phyloP scores from a whole-genome alignment of 2,888 invertebrate genomes.

The Noctua pronuba region DNA sequence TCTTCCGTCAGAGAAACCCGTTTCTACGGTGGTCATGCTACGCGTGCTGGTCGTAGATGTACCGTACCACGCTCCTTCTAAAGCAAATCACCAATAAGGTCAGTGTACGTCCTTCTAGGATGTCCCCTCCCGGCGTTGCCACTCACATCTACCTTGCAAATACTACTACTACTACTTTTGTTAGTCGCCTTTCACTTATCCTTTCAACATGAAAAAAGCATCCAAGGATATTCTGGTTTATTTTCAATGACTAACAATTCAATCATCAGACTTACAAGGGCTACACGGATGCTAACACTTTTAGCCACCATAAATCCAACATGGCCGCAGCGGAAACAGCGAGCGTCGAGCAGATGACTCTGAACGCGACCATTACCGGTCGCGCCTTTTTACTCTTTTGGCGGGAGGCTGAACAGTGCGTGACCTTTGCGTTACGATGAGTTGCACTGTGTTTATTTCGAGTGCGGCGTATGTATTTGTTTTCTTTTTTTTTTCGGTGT shows the following conservation, averaged over 20 bases:
- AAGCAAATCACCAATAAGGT: not conserved
- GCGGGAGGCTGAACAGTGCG: conserved; percentile 69
- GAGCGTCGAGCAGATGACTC: conserved; percentile 67
- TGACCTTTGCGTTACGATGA: conserved; percentile 63
- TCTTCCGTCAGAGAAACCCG: no score
- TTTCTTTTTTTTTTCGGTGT: conserved; percentile 11
- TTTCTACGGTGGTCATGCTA: no score
- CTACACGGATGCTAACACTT: conserved; percentile 62
- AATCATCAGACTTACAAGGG: conserved; percentile 47
- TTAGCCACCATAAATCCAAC: conserved; percentile 73
- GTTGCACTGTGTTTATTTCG: conserved; percentile 62
- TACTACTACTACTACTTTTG: not conserved
- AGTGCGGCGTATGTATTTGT: conserved; percentile 48
- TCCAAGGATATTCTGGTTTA: not conserved
- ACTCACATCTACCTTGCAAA: not conserved
- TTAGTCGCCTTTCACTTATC: not conserved
- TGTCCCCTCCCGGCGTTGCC: not conserved
- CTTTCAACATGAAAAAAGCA: not conserved
- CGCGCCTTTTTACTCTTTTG: conserved; percentile 78
- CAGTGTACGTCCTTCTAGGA: not conserved
- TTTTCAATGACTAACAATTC: conserved; percentile 44
- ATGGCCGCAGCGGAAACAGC: conserved; percentile 80
- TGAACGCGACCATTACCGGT: conserved; percentile 78
- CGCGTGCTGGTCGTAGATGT: not conserved
- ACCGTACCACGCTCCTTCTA: not conserved